Conservation (phyloP, 2,113 vertebrate genomes). For the Dendrocopos noguchii region DNA sequence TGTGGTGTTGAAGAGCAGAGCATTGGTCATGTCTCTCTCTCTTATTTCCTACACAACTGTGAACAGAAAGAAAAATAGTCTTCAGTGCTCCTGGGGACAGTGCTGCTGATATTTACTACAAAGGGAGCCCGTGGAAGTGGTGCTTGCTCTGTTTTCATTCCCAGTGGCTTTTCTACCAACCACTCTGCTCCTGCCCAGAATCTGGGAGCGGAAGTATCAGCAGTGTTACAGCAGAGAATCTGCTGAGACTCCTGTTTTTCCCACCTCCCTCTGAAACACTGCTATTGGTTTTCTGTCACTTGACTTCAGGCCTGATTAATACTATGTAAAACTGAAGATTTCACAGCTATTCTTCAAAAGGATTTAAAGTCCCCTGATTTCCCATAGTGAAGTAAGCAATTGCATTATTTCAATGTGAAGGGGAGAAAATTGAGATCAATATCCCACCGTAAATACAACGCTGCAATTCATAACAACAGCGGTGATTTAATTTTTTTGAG, state of each 20-base stretch:
- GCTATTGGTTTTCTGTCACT: constrained; percentile 53
- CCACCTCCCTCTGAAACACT: neutral
- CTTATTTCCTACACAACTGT: neutral
- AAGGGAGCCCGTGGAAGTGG: neutral
- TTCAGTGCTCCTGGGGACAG: neutral
- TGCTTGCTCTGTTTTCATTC: neutral
- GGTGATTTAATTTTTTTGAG: constrained; percentile 49
- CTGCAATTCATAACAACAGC: constrained; percentile 49
- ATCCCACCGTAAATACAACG: constrained; percentile 43
- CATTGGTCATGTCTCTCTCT: neutral
- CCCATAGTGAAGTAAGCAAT: constrained; percentile 54
- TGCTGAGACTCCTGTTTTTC: neutral
- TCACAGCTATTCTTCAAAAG: constrained; percentile 52
- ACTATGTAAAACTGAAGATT: constrained; percentile 55
- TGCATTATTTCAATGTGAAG: constrained; percentile 58
- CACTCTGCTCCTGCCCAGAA: neutral
- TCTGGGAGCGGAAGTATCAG: neutral
- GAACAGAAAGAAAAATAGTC: neutral
- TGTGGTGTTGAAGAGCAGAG: neutral
- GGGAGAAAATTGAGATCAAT: constrained; percentile 67
- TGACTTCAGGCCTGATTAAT: constrained; percentile 57
- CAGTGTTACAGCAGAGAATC: neutral
- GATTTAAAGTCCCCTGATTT: constrained; percentile 54
- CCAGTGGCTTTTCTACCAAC: neutral
- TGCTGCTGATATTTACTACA: neutral